Conservation (phyloP, 2,797 vertebrate genomes). For the Remorina albescens region DNA sequence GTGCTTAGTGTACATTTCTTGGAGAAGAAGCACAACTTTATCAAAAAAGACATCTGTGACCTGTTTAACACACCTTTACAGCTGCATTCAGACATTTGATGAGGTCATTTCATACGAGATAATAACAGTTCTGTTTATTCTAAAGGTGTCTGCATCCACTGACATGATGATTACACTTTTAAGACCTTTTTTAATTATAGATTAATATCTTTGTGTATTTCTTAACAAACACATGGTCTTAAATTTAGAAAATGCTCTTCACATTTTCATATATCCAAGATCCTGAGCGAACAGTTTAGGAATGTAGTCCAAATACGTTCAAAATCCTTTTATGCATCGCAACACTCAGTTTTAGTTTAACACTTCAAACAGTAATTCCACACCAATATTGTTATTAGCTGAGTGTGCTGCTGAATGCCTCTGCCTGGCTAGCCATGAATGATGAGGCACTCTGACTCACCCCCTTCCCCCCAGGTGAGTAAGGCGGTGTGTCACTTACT, state of each 20-base stretch:
- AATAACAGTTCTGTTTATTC: not conserved
- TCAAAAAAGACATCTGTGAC: not conserved
- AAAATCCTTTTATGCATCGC: constrained; percentile 3
- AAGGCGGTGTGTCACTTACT: constrained; percentile 84
- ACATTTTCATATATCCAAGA: not conserved
- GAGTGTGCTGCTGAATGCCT: constrained; percentile 69
- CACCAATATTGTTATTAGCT: constrained; percentile 30
- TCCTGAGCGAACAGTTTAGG: not conserved
- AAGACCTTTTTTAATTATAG: not conserved
- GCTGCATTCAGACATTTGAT: not conserved
- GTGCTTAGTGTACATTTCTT: not conserved
- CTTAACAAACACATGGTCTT: not conserved
- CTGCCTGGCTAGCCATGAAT: constrained; percentile 78
- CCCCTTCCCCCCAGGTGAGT: constrained; percentile 84
- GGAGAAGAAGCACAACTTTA: not conserved
- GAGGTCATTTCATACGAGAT: not conserved
- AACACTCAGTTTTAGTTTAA: no score
- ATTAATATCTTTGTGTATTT: not conserved
- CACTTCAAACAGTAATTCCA: constrained; percentile 49
- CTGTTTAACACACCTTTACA: not conserved
- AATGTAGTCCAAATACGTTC: not conserved
- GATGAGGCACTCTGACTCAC: constrained; percentile 89
- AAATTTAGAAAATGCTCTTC: no score
- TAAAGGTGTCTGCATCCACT: not conserved
- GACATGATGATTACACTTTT: not conserved